Percentiles rank a stretch among this genome's conserved stretches.
These are phyloP conservation scores for Condylura cristata DNA, from an alignment of 2,113 vertebrate genomes.

Conservation along the genomic window DNA sequence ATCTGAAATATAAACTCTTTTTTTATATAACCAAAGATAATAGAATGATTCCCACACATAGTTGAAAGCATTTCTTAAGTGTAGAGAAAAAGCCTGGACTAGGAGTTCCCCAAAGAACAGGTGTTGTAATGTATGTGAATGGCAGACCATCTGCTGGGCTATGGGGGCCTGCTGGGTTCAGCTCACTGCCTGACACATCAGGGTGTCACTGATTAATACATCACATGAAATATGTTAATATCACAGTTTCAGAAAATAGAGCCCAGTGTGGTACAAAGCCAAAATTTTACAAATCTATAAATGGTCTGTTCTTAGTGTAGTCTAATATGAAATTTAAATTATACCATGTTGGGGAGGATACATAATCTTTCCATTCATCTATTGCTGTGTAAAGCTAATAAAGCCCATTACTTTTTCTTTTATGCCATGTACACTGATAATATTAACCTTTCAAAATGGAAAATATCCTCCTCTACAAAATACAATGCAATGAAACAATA, in stretches of 20 bases:
- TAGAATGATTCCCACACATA: background rate
- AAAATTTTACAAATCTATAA: background rate
- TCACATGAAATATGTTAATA: slow-evolving; percentile 21
- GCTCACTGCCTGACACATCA: slow-evolving; percentile 39
- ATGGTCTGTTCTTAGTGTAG: background rate
- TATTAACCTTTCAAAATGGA: slow-evolving; percentile 35
- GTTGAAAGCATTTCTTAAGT: background rate
- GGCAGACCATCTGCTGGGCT: slow-evolving; percentile 57
- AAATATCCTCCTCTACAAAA: slow-evolving; percentile 15
- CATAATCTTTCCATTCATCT: background rate
- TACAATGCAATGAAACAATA: background rate
- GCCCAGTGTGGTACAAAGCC: background rate
- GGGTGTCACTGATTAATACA: slow-evolving; percentile 49
- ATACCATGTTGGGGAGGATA: background rate
- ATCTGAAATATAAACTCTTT: slow-evolving; percentile 2
- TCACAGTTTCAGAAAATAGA: background rate
- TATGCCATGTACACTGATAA: background rate
- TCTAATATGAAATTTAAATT: background rate
- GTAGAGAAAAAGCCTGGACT: background rate
- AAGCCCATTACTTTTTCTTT: background rate
- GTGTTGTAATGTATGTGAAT: background rate
- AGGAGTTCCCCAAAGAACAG: slow-evolving; percentile 17
- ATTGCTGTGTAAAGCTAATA: background rate
- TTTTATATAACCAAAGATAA: slow-evolving; percentile 14
- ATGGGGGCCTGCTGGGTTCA: slow-evolving; percentile 18